phyloP scores from a whole-genome alignment of 35 echinoderm and acorn worm genomes.

The Lytechinus pictus region DNA sequence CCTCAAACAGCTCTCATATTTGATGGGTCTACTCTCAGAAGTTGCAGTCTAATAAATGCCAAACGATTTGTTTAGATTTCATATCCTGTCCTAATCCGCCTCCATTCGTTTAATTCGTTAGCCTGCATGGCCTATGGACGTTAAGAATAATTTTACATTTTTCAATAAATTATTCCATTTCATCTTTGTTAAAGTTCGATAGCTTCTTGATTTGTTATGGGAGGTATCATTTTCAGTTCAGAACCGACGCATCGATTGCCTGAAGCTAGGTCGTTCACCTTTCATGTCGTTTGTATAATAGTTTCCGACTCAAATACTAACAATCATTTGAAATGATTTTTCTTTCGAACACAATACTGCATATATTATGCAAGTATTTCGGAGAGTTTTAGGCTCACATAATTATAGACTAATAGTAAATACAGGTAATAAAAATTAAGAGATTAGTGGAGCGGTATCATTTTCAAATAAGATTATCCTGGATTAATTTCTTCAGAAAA shows the following conservation, averaged over 20 bases:
- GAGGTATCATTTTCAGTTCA: background rate
- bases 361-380: no score
- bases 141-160: background rate
- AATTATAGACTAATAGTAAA: no score
- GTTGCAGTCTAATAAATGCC: background rate
- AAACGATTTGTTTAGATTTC: background rate
- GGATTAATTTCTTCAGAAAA: no score
- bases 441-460: no score
- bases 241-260: background rate
- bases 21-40: background rate
- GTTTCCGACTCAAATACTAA: background rate
- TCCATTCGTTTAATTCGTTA: background rate
- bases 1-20: background rate
- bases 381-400: no score
- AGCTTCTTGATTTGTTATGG: background rate
- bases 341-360: no score
- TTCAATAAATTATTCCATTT: background rate
- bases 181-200: background rate
- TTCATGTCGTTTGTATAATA: background rate
- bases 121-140: no score
- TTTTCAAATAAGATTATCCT: no score
- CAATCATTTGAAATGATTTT: background rate
- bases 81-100: background rate
- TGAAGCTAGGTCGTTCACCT: background rate
- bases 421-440: no score